Base-by-base conservation (phyloP, 2,888 invertebrate species). In the Dorcus hopei region DNA sequence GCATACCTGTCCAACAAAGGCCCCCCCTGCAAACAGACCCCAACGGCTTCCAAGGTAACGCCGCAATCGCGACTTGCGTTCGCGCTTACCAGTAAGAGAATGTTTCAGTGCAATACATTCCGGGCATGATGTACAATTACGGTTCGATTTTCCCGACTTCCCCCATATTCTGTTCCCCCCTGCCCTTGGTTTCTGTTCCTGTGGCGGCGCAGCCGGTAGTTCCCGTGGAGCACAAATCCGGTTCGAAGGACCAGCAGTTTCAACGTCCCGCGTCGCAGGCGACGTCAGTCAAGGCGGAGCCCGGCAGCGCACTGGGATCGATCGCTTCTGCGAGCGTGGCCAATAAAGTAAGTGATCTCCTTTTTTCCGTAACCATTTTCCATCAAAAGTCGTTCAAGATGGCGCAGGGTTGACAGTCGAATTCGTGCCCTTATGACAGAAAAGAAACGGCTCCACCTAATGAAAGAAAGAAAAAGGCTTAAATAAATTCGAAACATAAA, bases 131-230 rank as follows among this genome's bases (percentile, higher is more conserved):
- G 75, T 87, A 85, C 83, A 63, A 82, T 82, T 69, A 80, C 82
- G 51, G 71, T 59, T 74, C 82, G n/a, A 68, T 84, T 41, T 81
- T 82, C 64, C 75, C 79, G 1, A 78, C 82, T 1, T 70, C 82
- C 0, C 82, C 86, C 0, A 81, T 88, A 68, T 80, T 89, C 77
- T 89, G 88, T 70, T 81, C 86, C 16, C 82, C 88, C 57, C 61
- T 80, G 49, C 73, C 79, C 3, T 72, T 79, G 61, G 61, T 76
- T 9, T 73, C 75, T 2, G 64, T 76, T 16, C 72, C 77, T 9
- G 52, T 76, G 42, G 64, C 72, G 42, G 64, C 72, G 2, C 70
- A 70, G 19, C 65, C 67, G 38, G 62, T 70, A 14, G 49, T 72
- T 9, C 51, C 70, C 49, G 49, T 61, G 4, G 72, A 72, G 40